These are phyloP conservation scores for Apaloderma vittatum DNA, from an alignment of 2,113 vertebrate genomes.

Conservation along the genomic window DNA sequence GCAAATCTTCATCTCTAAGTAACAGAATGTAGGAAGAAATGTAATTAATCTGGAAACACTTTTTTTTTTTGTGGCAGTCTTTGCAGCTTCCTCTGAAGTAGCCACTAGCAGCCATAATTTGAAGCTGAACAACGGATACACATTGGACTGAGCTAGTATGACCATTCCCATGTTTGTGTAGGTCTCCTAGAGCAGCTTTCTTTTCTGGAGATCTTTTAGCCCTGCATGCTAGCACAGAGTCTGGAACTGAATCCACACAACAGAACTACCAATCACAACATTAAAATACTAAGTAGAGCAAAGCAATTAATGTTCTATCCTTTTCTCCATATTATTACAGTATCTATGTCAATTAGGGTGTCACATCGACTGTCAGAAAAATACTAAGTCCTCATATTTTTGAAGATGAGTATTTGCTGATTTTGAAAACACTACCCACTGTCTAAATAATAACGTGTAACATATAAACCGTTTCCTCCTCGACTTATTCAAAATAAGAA, in stretches of 20 bases:
- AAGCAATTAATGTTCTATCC: not conserved
- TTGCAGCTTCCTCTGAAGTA: not conserved
- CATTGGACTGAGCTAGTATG: not conserved
- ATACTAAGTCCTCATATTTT: not conserved
- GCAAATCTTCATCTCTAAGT: not conserved
- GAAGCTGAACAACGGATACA: not conserved
- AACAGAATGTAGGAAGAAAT: not conserved
- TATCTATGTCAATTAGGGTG: not conserved
- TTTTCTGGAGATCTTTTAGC: not conserved
- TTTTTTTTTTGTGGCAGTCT: not conserved
- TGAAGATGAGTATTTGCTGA: not conserved
- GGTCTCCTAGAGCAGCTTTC: not conserved
- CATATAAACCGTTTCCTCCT: not conserved
- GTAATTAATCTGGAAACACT: not conserved
- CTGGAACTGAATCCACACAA: not conserved
- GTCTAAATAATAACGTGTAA: not conserved
- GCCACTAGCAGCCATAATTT: not conserved
- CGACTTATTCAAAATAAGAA: not conserved
- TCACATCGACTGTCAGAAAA: not conserved
- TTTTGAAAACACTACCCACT: not conserved
- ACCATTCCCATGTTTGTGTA: not conserved
- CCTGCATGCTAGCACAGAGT: not conserved
- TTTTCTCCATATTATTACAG: not conserved
- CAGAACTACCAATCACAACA: not conserved
- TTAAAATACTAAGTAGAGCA: not conserved